Evolutionary conservation across 1,140 invertebrate species (phyloP), one percentile per base, ranked within the genome.

Genomic region (Mya arenaria): DNA sequence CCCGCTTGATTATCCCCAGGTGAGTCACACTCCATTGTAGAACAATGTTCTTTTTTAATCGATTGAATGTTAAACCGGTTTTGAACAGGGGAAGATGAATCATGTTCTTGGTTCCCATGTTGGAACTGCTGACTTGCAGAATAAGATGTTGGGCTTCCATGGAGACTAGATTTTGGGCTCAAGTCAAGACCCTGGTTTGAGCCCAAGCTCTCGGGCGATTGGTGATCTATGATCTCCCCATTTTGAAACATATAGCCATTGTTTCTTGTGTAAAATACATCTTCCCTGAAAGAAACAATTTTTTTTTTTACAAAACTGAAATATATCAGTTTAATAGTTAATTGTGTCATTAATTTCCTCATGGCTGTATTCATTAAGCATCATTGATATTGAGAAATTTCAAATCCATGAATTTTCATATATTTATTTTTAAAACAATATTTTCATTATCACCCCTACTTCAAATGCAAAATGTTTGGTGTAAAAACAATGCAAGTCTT

Each of bases 111-210:
- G 30, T 32, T 56, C 23, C 8, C 19, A 19, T 36, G 15, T 30
- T 41, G 17, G 19, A 36, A 25, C 34, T 80, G 65, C 28, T 32
- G 44, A 30, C 77, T 80, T 28, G 34, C 23, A 1, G 41, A 4
- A 28, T 32, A 36, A 6, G 41, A 56, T 1, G 28, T 58, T 19
- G 65, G 77, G 52, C 77, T 79, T 13, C 28, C 34, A 4, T 66
- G 58, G 19, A 34, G 52, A 44, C 63, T 60, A 44, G 63, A 41
- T 25, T 60, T 58, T 23, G 77, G 77, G 58, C 77, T 80, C 48
- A 80, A 66, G 63, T 80, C 77, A 60, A 80, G 77, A 4, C 77
- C 77, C 25, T 80, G 77, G 63, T 34, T 80, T 52, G 48, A 52
- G 48, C 55, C 58, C 23, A 60, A 69, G 48, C 68, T 66, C 5